Conservation (phyloP, 2,113 vertebrate species). For the Macrotis lagotis region DNA sequence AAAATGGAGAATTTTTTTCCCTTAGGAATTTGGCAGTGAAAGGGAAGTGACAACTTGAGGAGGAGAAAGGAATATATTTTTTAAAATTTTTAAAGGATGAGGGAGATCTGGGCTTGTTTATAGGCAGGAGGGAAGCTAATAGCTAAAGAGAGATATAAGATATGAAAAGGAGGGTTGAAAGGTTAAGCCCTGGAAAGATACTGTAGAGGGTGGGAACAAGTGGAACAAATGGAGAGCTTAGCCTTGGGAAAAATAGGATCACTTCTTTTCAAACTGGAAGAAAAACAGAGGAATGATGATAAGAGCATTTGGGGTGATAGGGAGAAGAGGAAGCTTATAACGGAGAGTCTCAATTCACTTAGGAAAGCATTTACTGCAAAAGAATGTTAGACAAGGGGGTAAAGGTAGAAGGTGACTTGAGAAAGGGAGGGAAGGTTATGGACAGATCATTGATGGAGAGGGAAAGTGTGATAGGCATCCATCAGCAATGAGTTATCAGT, state of each 20-base stretch:
- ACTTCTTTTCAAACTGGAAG: not conserved
- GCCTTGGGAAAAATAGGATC: not conserved
- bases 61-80: not conserved
- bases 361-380: not conserved
- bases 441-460: not conserved
- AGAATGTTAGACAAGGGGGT: no score
- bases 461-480: not conserved
- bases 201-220: not conserved
- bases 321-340: not conserved
- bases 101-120: not conserved
- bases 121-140: not conserved
- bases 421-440: not conserved
- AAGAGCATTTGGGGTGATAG: not conserved
- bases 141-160: not conserved
- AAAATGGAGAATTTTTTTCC: not conserved
- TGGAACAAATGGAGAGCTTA: not conserved
- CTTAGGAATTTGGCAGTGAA: not conserved
- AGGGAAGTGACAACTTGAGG: not conserved
- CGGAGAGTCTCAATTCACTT: not conserved
- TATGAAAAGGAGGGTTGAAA: not conserved
- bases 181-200: not conserved
- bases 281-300: not conserved
- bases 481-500: not conserved
- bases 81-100: not conserved
- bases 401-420: not conserved